These are phyloP conservation scores for Eulithis prunata DNA, from an alignment of 2,888 invertebrate species.

Conservation along the genomic window DNA sequence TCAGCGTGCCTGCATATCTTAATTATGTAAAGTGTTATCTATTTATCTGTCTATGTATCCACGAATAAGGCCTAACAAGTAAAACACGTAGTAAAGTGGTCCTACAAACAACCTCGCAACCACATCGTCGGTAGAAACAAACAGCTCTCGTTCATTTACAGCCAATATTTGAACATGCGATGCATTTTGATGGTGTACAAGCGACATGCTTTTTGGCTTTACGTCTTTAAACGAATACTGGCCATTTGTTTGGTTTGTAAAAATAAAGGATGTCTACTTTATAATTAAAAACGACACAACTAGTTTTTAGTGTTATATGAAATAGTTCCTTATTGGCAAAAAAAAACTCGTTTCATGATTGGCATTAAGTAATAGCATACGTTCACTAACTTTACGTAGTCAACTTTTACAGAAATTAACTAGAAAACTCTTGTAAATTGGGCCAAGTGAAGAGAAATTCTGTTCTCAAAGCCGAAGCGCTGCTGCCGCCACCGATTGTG, in stretches of 20 bases:
- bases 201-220: conserved; percentile 8
- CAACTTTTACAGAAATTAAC: background rate
- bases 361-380: no score
- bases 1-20: no score
- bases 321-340: no score
- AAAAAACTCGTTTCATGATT: no score
- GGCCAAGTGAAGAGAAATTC: conserved; percentile 46
- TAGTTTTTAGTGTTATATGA: no score
- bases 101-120: conserved; percentile 54
- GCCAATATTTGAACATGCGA: conserved; percentile 66
- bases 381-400: background rate
- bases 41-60: conserved; percentile 4
- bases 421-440: conserved; percentile 26
- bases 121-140: conserved; percentile 56
- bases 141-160: conserved; percentile 64
- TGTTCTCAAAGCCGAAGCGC: conserved; percentile 43
- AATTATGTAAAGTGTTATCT: no score
- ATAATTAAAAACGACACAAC: no score
- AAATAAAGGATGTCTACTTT: no score
- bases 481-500: conserved; percentile 54
- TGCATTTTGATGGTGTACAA: conserved; percentile 39
- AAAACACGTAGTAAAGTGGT: conserved; percentile 55
- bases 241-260: no score
- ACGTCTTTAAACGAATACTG: no score
- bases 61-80: conserved; percentile 33